These are phyloP conservation scores for Psilopsiagon aymara DNA, from an alignment of 2,113 vertebrate species.

Conservation along the genomic window DNA sequence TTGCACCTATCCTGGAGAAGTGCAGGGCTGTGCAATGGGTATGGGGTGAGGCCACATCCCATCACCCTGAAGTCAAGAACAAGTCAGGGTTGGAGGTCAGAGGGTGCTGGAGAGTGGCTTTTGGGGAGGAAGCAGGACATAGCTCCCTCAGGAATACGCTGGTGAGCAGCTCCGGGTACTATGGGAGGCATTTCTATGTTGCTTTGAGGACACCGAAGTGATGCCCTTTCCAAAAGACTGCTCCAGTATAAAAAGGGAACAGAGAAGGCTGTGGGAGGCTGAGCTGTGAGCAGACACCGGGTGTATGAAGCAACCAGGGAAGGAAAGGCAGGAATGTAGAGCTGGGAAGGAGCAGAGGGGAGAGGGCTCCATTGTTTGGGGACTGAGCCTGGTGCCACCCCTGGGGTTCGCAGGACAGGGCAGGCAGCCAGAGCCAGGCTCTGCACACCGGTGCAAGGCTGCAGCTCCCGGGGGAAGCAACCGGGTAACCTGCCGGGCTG, in stretches of 20 bases:
- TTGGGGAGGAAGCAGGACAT: fast-evolving
- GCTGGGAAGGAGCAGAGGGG: neutral
- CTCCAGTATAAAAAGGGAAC: fast-evolving
- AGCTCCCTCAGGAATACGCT: neutral
- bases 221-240: too few relatives aligned
- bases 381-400: neutral
- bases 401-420: neutral
- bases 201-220: fast-evolving
- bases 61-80: fast-evolving
- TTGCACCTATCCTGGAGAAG: fast-evolving
- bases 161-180: fast-evolving
- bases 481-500: neutral
- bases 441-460: neutral
- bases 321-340: neutral
- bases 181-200: fast-evolving
- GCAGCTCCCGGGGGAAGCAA: too few relatives aligned
- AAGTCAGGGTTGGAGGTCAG: neutral
- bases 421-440: neutral
- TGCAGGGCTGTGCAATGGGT: fast-evolving
- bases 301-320: fast-evolving
- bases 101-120: fast-evolving
- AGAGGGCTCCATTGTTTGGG: neutral
- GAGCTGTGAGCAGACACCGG: neutral
- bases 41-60: neutral
- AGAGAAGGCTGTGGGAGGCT: fast-evolving